Evolutionary conservation across 1,140 invertebrate genomes (phyloP), one percentile per base, ranked within the genome.

Genomic region (Oryctes rhinoceros): DNA sequence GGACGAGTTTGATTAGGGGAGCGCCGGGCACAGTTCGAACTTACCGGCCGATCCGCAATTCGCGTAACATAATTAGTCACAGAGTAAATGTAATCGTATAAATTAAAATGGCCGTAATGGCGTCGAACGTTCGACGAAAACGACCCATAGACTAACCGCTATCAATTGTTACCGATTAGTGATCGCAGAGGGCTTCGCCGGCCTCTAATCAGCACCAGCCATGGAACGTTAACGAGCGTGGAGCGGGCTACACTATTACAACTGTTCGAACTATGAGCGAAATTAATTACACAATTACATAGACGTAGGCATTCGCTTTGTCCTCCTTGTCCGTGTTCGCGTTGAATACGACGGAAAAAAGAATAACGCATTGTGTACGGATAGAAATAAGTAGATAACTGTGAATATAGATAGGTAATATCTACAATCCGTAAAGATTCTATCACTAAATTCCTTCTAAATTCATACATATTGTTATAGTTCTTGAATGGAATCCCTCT

Each of bases 121-220:
- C 75, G 75, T 76, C 75, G 65, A 71, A 71, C 37, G 75, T 76
- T 76, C 75, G 37, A 76, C 39, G 75, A 76, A 76, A 76, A 76
- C 75, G 75, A 49, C 75, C 47, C 75, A 47, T 49, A 24, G 39
- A 76, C 75, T 76, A 76, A 76, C 75, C 75, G 75, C 75, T 76
- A 76, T 78, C 77, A 78, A 78, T 78, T 78, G 77, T 78, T 78
- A 78, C 77, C 77, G 77, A 78, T 78, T 78, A 78, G 49, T 78
- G 47, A 44, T 48, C 39, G 47, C n/a, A 47, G 77, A 20, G 30
- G 77, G 77, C 47, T 18, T 18, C 77, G 77, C 49, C 47, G 77
- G 47, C 77, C 77, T 78, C 77, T 78, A 78, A 78, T 78, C 77
- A 78, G 77, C 49, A 48, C 24, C 77, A 59, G 24, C 77, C 77